phyloP scores from a whole-genome alignment of 35 echinoderm and acorn worm genomes.

The Apostichopus japonicus region DNA sequence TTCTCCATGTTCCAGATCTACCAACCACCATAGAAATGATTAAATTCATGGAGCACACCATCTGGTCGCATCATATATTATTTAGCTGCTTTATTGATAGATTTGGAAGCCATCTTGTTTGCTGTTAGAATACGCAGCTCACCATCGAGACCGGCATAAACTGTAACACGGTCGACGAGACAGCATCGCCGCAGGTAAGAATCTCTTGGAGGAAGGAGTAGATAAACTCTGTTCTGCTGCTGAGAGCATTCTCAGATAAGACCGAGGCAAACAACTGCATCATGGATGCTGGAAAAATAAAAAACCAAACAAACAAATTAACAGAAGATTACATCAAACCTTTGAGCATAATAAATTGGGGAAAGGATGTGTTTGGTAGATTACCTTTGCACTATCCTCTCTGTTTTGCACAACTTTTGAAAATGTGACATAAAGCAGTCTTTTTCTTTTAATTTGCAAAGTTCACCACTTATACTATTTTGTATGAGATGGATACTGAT shows the following conservation, averaged over 20 bases:
- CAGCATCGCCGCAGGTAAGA: slow-evolving; percentile 73
- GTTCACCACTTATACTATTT: no score
- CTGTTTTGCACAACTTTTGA: not conserved
- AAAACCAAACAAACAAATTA: not conserved
- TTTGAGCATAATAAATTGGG: not conserved
- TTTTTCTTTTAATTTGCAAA: not conserved
- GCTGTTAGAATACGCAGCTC: not conserved
- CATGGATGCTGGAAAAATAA: slow-evolving; percentile 64
- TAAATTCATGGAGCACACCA: no score
- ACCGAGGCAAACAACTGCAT: slow-evolving; percentile 86
- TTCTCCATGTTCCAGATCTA: no score
- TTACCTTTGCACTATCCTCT: not conserved
- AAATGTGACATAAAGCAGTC: not conserved
- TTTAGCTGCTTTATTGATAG: no score
- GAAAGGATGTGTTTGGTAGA: not conserved
- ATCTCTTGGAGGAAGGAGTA: slow-evolving; percentile 81
- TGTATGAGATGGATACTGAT: no score
- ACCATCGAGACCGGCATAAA: slow-evolving; percentile 95
- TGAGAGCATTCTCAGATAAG: slow-evolving; percentile 62
- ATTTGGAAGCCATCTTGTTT: no score
- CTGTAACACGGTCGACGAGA: slow-evolving; percentile 77
- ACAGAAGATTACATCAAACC: not conserved
- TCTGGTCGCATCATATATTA: no score
- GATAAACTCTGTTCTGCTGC: slow-evolving; percentile 83
- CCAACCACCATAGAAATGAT: no score